Base-by-base conservation (phyloP, 2,113 vertebrate species). In the Prochilodus magdalenae region DNA sequence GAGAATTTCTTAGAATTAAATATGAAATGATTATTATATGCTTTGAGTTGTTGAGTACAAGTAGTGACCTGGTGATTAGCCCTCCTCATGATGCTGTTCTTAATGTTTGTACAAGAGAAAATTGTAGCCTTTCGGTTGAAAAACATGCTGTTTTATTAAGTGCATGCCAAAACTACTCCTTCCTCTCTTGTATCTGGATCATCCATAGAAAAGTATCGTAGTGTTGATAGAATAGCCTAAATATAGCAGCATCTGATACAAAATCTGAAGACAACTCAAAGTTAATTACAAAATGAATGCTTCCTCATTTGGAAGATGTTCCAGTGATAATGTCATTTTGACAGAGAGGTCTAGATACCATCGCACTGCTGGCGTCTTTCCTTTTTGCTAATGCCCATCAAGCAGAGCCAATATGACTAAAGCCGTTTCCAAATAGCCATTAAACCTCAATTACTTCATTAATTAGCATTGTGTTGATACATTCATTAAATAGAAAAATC, bases 401-500 rank as follows among this genome's bases (percentile, higher is more conserved):
- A 47, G 62, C 27, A 12, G 51, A 71, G 76, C 72, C 65, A 63
- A 47, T 24, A 49, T 80, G 70, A 66, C 67, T 47, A 55, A 71
- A 20, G 65, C 73, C 75, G 63, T 69, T 77, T 75, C 83, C 59
- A 76, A 51, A 69, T 76, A 74, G 63, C 73, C 78, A 83, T 85
- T 81, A 87, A 47, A 74, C 49, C 24, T 4, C 81, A 85, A 83
- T 85, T 85, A 85, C 73, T 76, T 69, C 33, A 71, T 57, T 75
- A 83, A 75, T 85, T 85, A 87, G n/a, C 76, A 73, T 33, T 65
- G 63, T 73, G 77, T 82, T 78, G 78, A 83, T 87, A 30, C 40
- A 16, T 20, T 30, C 57, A 73, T 66, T 59, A 49, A 69, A 65
- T 4, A 55, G n/a, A 33, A 40, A 66, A 77, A 59, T 15, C 51